Percentiles rank a stretch among this genome's conserved stretches.
Conservation (phyloP, 1,140 invertebrate species). For the Lutraria rhynchaena region DNA sequence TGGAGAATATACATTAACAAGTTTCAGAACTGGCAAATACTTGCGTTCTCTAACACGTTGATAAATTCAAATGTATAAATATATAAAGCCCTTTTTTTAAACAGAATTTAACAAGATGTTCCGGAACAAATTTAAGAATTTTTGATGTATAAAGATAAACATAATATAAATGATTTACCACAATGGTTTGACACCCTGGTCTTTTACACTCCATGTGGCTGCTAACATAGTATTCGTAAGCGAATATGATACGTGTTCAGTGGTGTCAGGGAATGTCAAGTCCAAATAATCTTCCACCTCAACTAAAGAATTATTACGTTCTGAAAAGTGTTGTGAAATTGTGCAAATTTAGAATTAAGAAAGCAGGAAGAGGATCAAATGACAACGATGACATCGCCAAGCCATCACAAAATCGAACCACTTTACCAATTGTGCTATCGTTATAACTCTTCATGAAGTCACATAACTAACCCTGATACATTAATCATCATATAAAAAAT, state of each 20-base stretch:
- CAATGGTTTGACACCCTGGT: neutral
- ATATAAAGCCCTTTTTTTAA: neutral
- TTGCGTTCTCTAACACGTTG: too few relatives aligned
- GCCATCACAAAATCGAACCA: too few relatives aligned
- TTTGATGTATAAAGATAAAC: neutral
- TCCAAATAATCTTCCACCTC: constrained; percentile 10
- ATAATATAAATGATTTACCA: neutral
- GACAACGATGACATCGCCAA: too few relatives aligned
- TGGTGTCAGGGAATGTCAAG: neutral
- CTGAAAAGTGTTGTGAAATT: too few relatives aligned
- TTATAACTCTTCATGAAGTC: too few relatives aligned
- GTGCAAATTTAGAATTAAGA: too few relatives aligned
- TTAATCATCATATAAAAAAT: too few relatives aligned
- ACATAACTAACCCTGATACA: too few relatives aligned
- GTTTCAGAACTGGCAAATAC: too few relatives aligned
- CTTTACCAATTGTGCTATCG: too few relatives aligned
- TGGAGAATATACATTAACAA: neutral
- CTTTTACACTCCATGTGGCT: neutral
- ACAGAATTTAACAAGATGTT: neutral
- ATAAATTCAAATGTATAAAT: neutral
- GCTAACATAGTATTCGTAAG: neutral
- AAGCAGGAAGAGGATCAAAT: too few relatives aligned
- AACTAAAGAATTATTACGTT: neutral
- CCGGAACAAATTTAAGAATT: neutral
- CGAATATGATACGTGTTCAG: neutral